Conservation (phyloP, 1,140 invertebrate species). For the Bombus huntii region DNA sequence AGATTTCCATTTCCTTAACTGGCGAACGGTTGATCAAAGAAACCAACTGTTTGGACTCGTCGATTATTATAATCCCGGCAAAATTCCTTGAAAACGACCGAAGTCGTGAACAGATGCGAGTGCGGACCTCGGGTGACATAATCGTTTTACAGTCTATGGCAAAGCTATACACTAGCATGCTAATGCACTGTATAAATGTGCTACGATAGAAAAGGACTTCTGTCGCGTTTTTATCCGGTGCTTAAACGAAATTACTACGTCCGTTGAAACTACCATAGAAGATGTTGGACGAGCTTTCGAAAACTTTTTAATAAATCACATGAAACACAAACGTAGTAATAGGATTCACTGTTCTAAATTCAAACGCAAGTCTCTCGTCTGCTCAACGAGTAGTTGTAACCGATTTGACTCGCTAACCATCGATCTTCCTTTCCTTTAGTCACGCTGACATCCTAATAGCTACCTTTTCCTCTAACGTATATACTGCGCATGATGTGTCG, state of each 20-base stretch:
- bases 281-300: not conserved
- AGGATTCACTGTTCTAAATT: not conserved
- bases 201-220: not conserved
- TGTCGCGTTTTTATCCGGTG: not conserved
- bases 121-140: not conserved
- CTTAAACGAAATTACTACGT: not conserved
- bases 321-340: not conserved
- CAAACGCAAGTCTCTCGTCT: not conserved
- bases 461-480: not conserved
- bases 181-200: not conserved
- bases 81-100: not conserved
- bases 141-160: constrained; percentile 14
- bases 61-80: not conserved
- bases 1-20: not conserved
- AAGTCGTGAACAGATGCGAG: constrained; percentile 10
- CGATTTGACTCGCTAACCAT: not conserved
- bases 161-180: not conserved
- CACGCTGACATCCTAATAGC: constrained; percentile 17
- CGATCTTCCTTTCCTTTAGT: not conserved
- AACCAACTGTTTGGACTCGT: not conserved
- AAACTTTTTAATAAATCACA: not conserved
- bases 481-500: constrained; percentile 2
- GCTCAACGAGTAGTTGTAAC: not conserved
- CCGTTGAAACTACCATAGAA: not conserved
- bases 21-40: not conserved